A percentile compares a stretch with the other conserved stretches of the same genome.
phyloP scores from a whole-genome alignment of 2,888 invertebrate species.

The Boloria selene region DNA sequence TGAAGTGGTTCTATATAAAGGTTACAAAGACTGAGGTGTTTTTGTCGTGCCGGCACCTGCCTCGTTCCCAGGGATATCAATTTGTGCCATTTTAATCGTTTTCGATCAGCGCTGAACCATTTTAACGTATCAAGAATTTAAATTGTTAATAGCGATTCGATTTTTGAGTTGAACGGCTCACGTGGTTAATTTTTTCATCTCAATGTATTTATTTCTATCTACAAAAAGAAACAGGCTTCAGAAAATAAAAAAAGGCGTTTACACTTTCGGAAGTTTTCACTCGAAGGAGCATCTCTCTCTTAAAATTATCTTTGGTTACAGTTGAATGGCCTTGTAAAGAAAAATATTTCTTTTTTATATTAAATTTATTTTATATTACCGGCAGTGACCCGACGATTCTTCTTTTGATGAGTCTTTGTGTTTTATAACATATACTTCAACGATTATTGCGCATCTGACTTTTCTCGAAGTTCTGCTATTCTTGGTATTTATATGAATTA shows the following conservation, averaged over 20 bases:
- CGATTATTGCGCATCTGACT: neutral
- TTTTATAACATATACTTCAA: slow-evolving; percentile 27
- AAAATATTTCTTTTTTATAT: slow-evolving; percentile 31
- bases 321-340: slow-evolving; percentile 32
- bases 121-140: slow-evolving; percentile 49
- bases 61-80: slow-evolving; percentile 69
- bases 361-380: slow-evolving; percentile 21
- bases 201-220: no score
- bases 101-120: slow-evolving; percentile 54
- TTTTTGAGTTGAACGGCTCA: slow-evolving; percentile 32
- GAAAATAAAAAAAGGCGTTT: neutral
- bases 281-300: slow-evolving; percentile 30
- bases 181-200: slow-evolving; percentile 1
- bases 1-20: slow-evolving; percentile 23
- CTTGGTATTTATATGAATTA: neutral
- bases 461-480: neutral
- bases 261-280: slow-evolving; percentile 26
- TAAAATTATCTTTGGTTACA: slow-evolving; percentile 35
- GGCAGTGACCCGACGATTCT: slow-evolving; percentile 26
- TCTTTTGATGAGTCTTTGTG: slow-evolving; percentile 33
- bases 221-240: neutral
- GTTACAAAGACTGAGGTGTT: slow-evolving; percentile 41
- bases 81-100: slow-evolving; percentile 68
- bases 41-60: slow-evolving; percentile 57
- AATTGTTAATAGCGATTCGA: slow-evolving; percentile 44